Percentiles rank a stretch among this genome's conserved stretches.
Conservation (phyloP, 2,888 invertebrate species). For the Hyposoter didymator region DNA sequence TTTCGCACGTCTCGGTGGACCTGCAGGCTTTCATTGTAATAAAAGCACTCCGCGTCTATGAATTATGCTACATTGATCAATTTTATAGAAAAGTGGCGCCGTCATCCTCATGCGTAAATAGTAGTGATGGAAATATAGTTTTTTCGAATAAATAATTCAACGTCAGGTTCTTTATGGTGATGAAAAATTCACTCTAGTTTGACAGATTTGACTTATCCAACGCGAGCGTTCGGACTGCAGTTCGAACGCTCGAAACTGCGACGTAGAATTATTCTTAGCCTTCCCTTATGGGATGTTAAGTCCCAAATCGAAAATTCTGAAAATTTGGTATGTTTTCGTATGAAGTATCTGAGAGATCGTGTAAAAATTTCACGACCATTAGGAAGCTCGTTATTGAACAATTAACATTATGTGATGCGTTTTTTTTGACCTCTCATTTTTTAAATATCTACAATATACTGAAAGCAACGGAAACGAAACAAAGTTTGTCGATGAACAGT, state of each 20-base stretch:
- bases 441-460: no score
- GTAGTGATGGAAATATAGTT: not conserved
- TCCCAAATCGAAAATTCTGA: no score
- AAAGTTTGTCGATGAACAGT: no score
- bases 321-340: no score
- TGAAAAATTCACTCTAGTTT: not conserved
- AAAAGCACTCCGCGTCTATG: slow-evolving; percentile 5
- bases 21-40: not conserved
- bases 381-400: no score
- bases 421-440: no score
- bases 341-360: no score
- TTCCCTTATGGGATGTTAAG: no score
- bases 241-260: not conserved
- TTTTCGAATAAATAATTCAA: not conserved
- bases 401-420: no score
- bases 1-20: slow-evolving; percentile 2
- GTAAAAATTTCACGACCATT: no score
- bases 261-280: not conserved
- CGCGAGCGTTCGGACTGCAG: not conserved
- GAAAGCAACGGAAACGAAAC: no score
- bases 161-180: not conserved
- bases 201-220: not conserved
- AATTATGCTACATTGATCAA: slow-evolving; percentile 4
- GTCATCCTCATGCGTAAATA: not conserved
- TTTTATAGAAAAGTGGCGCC: not conserved